Percentiles rank a stretch among this genome's conserved stretches.
Conservation (phyloP, 2,113 vertebrate species). For the Menura novaehollandiae region DNA sequence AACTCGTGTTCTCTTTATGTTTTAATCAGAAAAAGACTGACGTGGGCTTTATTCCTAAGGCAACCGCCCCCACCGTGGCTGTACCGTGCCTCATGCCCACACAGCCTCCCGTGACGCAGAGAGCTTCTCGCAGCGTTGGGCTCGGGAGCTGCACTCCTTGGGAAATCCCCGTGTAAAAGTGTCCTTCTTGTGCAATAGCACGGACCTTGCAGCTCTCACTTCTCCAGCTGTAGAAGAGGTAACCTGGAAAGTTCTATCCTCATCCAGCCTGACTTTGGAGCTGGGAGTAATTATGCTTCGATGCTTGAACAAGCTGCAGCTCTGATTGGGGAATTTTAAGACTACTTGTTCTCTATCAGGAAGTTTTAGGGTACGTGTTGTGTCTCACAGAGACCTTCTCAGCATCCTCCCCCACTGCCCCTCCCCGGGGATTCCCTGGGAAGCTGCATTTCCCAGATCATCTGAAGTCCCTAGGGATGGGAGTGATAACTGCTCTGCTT, state of each 20-base stretch:
- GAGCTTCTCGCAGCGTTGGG: neutral
- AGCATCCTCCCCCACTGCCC: neutral
- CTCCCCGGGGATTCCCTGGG: accelerated
- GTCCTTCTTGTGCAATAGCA: neutral
- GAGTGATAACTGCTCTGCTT: neutral
- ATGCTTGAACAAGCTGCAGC: neutral
- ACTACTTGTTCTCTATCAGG: neutral
- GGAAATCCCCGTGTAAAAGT: neutral
- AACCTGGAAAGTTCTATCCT: neutral
- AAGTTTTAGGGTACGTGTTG: neutral
- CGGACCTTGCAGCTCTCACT: neutral
- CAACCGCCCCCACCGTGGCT: accelerated
- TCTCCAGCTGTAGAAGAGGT: neutral
- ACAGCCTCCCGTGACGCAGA: neutral
- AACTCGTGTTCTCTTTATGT: neutral
- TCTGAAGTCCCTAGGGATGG: neutral
- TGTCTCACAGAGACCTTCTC: neutral
- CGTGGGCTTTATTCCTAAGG: neutral
- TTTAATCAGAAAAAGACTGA: neutral
- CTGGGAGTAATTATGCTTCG: neutral
- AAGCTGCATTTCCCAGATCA: neutral
- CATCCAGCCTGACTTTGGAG: neutral
- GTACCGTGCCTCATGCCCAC: neutral
- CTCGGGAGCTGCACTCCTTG: neutral
- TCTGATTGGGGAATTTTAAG: neutral